A percentile compares a stretch with the other conserved stretches of the same genome.
These are phyloP conservation scores for Xylocopa sonorina DNA, from an alignment of 1,140 invertebrate species.

Conservation along the genomic window DNA sequence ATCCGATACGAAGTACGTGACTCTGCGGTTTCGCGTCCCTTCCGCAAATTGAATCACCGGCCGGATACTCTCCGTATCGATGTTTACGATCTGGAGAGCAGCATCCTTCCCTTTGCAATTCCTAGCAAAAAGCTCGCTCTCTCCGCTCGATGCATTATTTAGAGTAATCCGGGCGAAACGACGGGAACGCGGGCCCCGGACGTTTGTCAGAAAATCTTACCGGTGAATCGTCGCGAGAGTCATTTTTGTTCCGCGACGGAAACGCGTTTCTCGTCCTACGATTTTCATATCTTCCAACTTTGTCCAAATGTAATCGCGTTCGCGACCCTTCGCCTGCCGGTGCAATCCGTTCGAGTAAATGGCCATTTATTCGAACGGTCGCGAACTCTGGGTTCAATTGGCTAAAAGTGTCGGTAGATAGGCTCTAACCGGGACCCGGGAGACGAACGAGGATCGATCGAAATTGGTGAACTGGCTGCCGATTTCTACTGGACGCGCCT, in stretches of 20 bases:
- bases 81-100: conserved; percentile 56
- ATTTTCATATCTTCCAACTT: too few species aligned
- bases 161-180: conserved; percentile 10
- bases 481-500: conserved; percentile 36
- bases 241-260: background rate
- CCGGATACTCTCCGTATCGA: conserved; percentile 56
- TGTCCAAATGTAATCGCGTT: too few species aligned
- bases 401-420: too few species aligned
- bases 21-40: conserved; percentile 57
- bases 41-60: conserved; percentile 64
- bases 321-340: too few species aligned
- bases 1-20: conserved; percentile 61
- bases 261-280: too few species aligned
- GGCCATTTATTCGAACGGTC: too few species aligned
- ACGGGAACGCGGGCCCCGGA: background rate
- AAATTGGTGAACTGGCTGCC: background rate
- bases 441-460: conserved; percentile 8
- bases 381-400: background rate
- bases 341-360: too few species aligned
- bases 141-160: conserved; percentile 35
- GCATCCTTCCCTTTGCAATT: background rate
- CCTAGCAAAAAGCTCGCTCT: conserved; percentile 1
- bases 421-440: background rate
- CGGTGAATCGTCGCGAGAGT: background rate
- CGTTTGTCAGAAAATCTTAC: background rate